Evolutionary conservation across 2,113 vertebrate genomes (phyloP), one percentile per base, ranked within the genome.

Genomic region (Hyperopisus bebe): DNA sequence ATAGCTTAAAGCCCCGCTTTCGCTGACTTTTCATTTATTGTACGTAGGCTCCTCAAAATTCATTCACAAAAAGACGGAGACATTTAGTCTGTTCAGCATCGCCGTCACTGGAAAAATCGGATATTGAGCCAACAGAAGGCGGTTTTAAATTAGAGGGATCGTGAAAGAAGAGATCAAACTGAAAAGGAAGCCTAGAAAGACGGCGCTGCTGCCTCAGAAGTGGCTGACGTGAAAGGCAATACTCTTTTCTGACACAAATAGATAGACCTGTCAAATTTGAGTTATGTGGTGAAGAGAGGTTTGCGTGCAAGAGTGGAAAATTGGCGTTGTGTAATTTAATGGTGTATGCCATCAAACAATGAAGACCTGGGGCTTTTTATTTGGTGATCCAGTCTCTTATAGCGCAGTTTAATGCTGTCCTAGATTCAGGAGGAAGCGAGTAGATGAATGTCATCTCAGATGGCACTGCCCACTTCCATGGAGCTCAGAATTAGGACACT

Each of bases 401-500:
- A 80, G 74, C 10, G n/a, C 15, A 42, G 74, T 80, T 80, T 19
- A 11, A 42, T 39, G 88, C 88, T 93, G 95, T 92, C 93, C 95
- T 92, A 94, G 90, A 94, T 95, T 89, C 90, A 31, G 44, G 19
- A 88, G 89, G 91, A 89, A 86, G 90, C 39, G 50, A 55, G 89
- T 87, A 87, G 80, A 91, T 91, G 88, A 53, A 88, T 47, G 88
- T 93, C 94, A 95, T 95, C 95, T 93, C 91, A 87, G 90, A 90
- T 80, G 11, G 7, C n/a, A 8, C 74, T 80, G 74, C 55, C 88
- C 82, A 91, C 88, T 90, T 90, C 90, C 24, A 89, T 93, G 92
- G 93, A 92, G 35, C 92, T 89, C 89, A 9, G 90, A 94, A 95
- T 93, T 90, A 91, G 95, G 94, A 88, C 94, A 2, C 91, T 90